Evolutionary conservation across 2,888 invertebrate species (phyloP).

Genomic region (Hydriomena furcata): DNA sequence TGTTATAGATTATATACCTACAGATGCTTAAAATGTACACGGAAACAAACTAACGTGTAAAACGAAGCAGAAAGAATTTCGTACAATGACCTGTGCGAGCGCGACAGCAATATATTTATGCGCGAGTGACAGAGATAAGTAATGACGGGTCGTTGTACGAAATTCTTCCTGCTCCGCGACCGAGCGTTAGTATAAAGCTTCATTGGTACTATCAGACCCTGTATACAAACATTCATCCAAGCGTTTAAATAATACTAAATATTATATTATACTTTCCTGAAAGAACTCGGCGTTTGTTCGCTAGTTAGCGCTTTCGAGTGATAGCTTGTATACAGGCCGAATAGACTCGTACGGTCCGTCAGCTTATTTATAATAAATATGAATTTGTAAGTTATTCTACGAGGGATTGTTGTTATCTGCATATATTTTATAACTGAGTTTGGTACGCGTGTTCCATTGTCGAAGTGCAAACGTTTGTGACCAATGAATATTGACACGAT

Average conservation of each 20-base stretch:
- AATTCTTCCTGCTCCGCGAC: no score
- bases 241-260: background rate
- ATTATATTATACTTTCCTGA: no score
- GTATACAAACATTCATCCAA: background rate
- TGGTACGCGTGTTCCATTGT: slow-evolving; percentile 62
- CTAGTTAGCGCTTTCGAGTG: background rate
- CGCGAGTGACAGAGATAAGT: no score
- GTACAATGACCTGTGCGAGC: no score
- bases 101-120: no score
- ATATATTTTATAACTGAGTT: slow-evolving; percentile 77
- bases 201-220: background rate
- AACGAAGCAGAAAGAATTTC: no score
- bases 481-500: slow-evolving; percentile 78
- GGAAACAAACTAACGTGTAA: no score
- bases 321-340: background rate
- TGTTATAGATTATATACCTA: slow-evolving; percentile 6
- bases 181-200: no score
- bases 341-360: slow-evolving; percentile 13
- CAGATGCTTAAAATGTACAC: background rate
- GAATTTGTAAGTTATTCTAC: slow-evolving; percentile 59
- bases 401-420: slow-evolving; percentile 72
- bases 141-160: no score
- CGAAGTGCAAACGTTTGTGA: slow-evolving; percentile 72
- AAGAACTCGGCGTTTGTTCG: no score
- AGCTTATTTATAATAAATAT: slow-evolving; percentile 47